Base-by-base conservation (phyloP, 2,888 invertebrate genomes). In the Vesta saturnalis region DNA sequence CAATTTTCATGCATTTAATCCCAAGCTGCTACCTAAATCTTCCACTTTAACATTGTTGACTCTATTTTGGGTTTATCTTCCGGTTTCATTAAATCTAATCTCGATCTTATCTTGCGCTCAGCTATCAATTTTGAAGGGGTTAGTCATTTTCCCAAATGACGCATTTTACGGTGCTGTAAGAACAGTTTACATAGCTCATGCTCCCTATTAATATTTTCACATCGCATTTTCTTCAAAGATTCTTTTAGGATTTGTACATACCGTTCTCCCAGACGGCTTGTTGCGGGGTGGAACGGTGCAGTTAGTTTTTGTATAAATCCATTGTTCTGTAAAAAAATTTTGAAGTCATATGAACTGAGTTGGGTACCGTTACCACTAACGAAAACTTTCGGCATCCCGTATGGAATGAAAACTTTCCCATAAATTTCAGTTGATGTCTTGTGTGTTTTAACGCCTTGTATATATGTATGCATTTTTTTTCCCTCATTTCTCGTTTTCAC, bases 281-380 rank as follows among this genome's bases (percentile, higher is more conserved):
- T 72, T 1, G 74, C 60, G 1, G 71, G 70, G 30, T 74, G 72
- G 58, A 72, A 72, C 1, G 72, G 71, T 5, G 72, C 71, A 3
- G 67, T 55, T 5, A 54, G 21, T 61, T 70, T 73, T 30, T 72
- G 72, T 55, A 65, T 72, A 4, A 73, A 62, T n/a, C 70, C 71
- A 57, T 12, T 68, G 1, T n/a, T 23, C 52, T 55, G 16, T 6
- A 65, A 19, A 21, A 70, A 74, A 8, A 14, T 39, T 14, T 68
- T 16, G 21, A 73, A 72, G 57, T 74, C 66, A 10, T 8, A 12
- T 1, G 72, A 64, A 10, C 60, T 54, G 55, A 76, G 74, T 62
- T 73, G 72, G 5, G 60, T 15, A 12, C 73, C 73, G 54, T 75
- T 74, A 47, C 75, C 72, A n/a, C 71, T 69, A 2, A 73, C 72